These are phyloP conservation scores for Poeciliopsis paucimaculata DNA, from an alignment of 2,797 vertebrate genomes.

Conservation along the genomic window DNA sequence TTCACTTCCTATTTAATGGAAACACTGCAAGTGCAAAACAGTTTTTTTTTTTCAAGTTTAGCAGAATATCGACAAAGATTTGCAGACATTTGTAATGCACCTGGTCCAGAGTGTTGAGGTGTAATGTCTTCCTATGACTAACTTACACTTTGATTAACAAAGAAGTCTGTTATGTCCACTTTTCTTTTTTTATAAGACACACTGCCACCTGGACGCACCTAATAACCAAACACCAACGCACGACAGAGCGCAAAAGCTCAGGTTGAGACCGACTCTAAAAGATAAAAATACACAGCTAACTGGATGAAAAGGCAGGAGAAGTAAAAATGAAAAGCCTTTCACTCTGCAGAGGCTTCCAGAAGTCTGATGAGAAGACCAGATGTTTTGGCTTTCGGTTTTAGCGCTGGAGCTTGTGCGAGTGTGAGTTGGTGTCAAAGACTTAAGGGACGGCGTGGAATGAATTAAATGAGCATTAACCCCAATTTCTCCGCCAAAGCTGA, in stretches of 20 bases:
- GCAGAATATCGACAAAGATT: too few species aligned
- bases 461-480: conserved; percentile 55
- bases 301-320: neutral
- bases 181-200: neutral
- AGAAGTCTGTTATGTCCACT: neutral
- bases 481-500: conserved; percentile 44
- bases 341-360: conserved; percentile 34
- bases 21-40: too few species aligned
- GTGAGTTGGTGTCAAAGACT: neutral
- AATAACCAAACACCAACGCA: too few species aligned
- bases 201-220: too few species aligned
- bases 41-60: too few species aligned
- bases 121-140: neutral
- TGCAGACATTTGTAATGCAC: too few species aligned
- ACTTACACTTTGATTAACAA: neutral
- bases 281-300: neutral
- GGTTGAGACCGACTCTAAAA: neutral
- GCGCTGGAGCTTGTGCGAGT: neutral
- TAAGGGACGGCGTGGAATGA: conserved; percentile 11
- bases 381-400: conserved; percentile 53
- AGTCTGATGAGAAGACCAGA: conserved; percentile 68
- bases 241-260: neutral
- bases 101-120: too few species aligned
- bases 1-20: too few species aligned
- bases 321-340: neutral